Conservation (phyloP, 37 sponge, comb jelly and placozoan species). For the Cliona cf. orientalis region DNA sequence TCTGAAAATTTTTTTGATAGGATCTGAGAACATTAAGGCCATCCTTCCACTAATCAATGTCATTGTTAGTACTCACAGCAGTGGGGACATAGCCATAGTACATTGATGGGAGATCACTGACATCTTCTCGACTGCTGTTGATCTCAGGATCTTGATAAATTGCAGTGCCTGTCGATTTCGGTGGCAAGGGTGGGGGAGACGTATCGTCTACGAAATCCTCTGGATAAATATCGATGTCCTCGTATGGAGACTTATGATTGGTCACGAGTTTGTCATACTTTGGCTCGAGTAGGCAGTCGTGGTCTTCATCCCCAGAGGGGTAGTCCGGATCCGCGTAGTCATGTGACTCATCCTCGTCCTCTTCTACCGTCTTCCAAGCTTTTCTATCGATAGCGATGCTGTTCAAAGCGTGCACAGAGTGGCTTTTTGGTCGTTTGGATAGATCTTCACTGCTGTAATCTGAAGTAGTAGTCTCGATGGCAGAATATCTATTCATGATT, state of each 20-base stretch:
- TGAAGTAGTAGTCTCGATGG: background rate
- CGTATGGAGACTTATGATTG: background rate
- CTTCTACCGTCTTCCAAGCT: background rate
- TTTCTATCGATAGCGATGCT: too few relatives aligned
- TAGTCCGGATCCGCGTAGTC: slow-evolving; percentile 28
- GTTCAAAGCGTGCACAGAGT: too few relatives aligned
- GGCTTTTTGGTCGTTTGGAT: background rate
- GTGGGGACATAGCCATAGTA: too few relatives aligned
- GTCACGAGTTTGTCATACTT: background rate
- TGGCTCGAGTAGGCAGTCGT: background rate
- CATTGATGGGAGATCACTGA: too few relatives aligned
- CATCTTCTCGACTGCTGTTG: background rate
- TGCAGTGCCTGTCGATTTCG: too few relatives aligned
- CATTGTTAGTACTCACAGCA: background rate
- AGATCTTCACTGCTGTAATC: background rate
- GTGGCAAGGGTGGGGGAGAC: background rate
- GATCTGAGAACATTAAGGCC: background rate
- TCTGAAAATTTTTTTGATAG: too few relatives aligned
- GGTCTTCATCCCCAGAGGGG: slow-evolving; percentile 5
- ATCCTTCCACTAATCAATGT: background rate
- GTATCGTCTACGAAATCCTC: background rate
- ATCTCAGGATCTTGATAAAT: background rate
- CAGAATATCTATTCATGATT: background rate
- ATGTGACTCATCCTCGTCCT: background rate
- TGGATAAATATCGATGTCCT: background rate